These are phyloP conservation scores for Zaprionus nigranus DNA, from an alignment of 1,140 invertebrate genomes.

Conservation along the genomic window DNA sequence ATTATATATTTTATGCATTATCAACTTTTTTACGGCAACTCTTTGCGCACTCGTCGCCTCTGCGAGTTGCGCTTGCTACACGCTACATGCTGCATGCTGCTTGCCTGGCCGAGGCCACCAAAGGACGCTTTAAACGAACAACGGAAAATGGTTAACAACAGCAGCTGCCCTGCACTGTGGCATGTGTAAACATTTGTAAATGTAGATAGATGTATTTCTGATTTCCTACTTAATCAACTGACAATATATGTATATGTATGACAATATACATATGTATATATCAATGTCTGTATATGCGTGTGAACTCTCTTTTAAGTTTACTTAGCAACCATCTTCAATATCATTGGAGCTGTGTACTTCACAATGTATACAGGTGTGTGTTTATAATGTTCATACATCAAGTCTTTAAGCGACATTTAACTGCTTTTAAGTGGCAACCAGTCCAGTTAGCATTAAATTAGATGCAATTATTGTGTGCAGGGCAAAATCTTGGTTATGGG, in stretches of 20 bases:
- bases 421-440: constrained; percentile 44
- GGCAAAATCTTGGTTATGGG: neutral
- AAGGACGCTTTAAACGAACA: constrained; percentile 67
- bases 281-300: neutral
- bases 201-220: constrained; percentile 4
- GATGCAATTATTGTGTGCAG: constrained; percentile 32
- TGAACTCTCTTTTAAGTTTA: neutral
- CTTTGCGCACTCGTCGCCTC: constrained; percentile 17
- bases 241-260: neutral
- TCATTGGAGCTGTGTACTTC: neutral
- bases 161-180: constrained; percentile 34
- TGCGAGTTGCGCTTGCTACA: neutral
- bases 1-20: constrained; percentile 84
- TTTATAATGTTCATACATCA: constrained; percentile 19
- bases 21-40: constrained; percentile 63
- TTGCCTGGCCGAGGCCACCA: constrained; percentile 17
- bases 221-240: constrained; percentile 1
- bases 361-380: neutral
- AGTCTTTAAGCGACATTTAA: constrained; percentile 55
- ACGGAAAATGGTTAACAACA: constrained; percentile 56
- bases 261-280: neutral
- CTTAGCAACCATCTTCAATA: neutral
- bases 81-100: constrained; percentile 23
- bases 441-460: constrained; percentile 21
- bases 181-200: constrained; percentile 10